phyloP scores from a whole-genome alignment of 2,888 invertebrate species.

The Lasioglossum morio region DNA sequence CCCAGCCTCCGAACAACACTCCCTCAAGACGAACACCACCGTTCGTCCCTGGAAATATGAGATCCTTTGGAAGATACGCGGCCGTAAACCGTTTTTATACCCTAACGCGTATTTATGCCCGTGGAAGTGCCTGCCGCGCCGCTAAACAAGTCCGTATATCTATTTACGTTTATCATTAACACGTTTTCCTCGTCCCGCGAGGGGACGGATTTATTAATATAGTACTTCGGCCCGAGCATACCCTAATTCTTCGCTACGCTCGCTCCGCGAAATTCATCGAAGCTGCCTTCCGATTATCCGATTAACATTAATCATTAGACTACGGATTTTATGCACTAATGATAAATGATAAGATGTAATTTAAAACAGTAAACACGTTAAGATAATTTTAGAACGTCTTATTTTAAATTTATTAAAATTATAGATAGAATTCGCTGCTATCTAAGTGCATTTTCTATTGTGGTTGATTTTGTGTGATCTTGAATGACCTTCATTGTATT shows the following conservation, averaged over 20 bases:
- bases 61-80: conserved; percentile 57
- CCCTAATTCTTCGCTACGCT: neutral
- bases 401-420: no score
- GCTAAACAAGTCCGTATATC: conserved; percentile 26
- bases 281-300: neutral
- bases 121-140: conserved; percentile 15
- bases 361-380: no score
- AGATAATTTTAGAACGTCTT: no score
- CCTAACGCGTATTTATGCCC: conserved; percentile 58
- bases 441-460: no score
- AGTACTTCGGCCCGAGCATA: neutral
- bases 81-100: conserved; percentile 59
- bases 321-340: no score
- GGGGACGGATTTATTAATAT: neutral
- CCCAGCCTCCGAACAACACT: conserved; percentile 42
- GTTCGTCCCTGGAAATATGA: conserved; percentile 52
- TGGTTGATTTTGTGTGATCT: no score
- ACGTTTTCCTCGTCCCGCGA: neutral
- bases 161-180: conserved; percentile 44
- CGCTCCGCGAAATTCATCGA: neutral
- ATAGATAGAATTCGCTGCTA: no score
- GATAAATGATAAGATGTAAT: no score
- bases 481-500: no score
- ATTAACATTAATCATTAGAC: neutral
- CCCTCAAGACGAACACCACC: conserved; percentile 37